These are phyloP conservation scores for Strix aluco DNA, from an alignment of 2,113 vertebrate species.

Conservation along the genomic window DNA sequence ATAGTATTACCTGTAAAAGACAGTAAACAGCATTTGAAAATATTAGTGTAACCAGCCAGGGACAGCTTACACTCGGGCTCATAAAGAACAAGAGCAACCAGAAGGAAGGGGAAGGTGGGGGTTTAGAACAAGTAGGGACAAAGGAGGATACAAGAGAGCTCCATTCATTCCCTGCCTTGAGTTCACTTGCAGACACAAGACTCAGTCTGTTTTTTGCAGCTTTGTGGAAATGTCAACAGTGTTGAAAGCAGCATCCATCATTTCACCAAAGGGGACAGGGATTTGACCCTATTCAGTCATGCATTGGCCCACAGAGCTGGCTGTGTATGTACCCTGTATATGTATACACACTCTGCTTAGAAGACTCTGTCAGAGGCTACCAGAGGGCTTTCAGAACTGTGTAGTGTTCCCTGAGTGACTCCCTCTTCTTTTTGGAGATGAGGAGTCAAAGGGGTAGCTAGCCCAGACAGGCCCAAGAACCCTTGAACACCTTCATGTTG, in stretches of 20 bases:
- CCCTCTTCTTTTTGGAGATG: background rate
- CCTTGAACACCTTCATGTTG: background rate
- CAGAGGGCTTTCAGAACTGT: background rate
- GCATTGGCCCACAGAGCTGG: background rate
- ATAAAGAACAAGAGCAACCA: background rate
- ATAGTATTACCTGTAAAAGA: background rate
- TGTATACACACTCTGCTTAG: background rate
- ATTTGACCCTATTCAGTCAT: background rate
- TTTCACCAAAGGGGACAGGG: background rate
- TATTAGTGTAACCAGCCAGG: background rate
- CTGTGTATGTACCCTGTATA: fast-evolving
- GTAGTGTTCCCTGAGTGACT: background rate
- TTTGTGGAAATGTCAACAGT: background rate
- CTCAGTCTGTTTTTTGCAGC: background rate
- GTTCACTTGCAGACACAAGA: background rate
- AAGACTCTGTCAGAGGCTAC: background rate
- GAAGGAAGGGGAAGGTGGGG: background rate
- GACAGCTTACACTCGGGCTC: background rate
- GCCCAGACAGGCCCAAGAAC: background rate
- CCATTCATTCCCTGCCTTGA: background rate
- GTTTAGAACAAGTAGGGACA: background rate
- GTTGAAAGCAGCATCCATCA: background rate
- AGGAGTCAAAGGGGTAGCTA: background rate
- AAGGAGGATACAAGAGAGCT: background rate
- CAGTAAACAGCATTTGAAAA: background rate